These are phyloP conservation scores for Chelidonichthys spinosus DNA, from an alignment of 2,797 vertebrate genomes.

Conservation along the genomic window DNA sequence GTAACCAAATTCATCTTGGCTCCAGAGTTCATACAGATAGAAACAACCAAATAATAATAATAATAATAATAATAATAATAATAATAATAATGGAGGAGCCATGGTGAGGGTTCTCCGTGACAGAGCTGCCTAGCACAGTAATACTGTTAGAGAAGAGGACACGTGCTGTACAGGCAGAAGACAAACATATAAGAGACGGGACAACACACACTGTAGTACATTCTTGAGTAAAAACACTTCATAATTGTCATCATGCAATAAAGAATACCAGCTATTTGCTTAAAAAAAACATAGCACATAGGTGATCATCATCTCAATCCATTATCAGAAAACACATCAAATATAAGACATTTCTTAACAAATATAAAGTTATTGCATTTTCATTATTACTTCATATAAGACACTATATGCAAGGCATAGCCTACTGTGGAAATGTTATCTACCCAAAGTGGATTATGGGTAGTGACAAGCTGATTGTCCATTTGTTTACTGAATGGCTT, in stretches of 20 bases:
- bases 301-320: slow-evolving; percentile 66
- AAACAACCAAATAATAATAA: slow-evolving; percentile 4
- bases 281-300: slow-evolving; percentile 83
- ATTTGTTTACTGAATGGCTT: slow-evolving; percentile 77
- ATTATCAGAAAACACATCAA: slow-evolving; percentile 64
- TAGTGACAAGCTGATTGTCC: slow-evolving; percentile 79
- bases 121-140: slow-evolving; percentile 85
- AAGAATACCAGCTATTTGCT: slow-evolving; percentile 79
- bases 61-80: slow-evolving; percentile 32
- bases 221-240: slow-evolving; percentile 79
- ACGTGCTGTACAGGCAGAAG: slow-evolving; percentile 79
- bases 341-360: slow-evolving; percentile 78
- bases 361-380: slow-evolving; percentile 81
- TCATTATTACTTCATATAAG: slow-evolving; percentile 81
- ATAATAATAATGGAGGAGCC: slow-evolving; percentile 38
- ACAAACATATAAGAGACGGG: slow-evolving; percentile 34
- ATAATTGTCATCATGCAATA: slow-evolving; percentile 90
- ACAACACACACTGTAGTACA: slow-evolving; percentile 77
- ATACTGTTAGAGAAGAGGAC: slow-evolving; percentile 86
- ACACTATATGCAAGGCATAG: slow-evolving; percentile 74
- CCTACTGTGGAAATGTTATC: slow-evolving; percentile 61
- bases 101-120: slow-evolving; percentile 64
- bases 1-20: slow-evolving; percentile 9
- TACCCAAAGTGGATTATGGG: slow-evolving; percentile 58
- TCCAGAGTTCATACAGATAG: slow-evolving; percentile 40